A percentile compares a stretch with the other conserved stretches of the same genome.
Evolutionary conservation across 2,888 invertebrate species (phyloP).

Genomic region (Lissocephala sabroskyi): DNA sequence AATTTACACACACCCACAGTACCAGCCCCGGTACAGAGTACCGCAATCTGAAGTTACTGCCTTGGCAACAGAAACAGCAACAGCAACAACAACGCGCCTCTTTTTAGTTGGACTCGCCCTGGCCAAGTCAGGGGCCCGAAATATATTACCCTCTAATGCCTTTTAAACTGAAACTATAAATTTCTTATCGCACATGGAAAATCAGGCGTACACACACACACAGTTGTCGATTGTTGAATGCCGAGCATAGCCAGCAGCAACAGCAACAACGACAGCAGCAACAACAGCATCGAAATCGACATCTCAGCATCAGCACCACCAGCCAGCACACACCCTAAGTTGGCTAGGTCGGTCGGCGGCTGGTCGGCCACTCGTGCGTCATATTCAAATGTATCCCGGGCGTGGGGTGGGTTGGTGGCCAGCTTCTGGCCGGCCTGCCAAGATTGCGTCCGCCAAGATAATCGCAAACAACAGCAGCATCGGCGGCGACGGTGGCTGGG

Average conservation of each 20-base stretch:
- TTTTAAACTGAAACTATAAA: constrained; percentile 62
- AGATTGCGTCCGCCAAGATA: constrained; percentile 58
- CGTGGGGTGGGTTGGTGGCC: constrained; percentile 30
- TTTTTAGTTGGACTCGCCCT: background rate
- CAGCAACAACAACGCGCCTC: background rate
- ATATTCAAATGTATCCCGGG: constrained; percentile 51
- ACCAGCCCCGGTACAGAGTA: constrained; percentile 1
- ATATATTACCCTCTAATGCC: constrained; percentile 65
- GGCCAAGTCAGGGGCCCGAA: constrained; percentile 41
- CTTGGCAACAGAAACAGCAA: too few species aligned
- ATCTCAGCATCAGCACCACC: background rate
- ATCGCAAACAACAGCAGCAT: constrained; percentile 3
- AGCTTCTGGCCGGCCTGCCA: constrained; percentile 18
- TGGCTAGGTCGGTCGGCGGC: constrained; percentile 23
- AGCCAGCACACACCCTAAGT: constrained; percentile 61
- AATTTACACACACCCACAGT: constrained; percentile 42
- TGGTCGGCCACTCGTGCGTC: constrained; percentile 52
- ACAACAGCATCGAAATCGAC: too few species aligned
- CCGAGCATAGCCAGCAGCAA: too few species aligned
- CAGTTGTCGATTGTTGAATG: constrained; percentile 25
- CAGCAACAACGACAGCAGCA: constrained; percentile 24
- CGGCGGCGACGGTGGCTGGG: background rate
- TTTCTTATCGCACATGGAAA: constrained; percentile 61
- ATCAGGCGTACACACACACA: constrained; percentile 56
- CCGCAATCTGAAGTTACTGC: background rate